Evolutionary conservation across 2,797 vertebrate genomes (phyloP), one percentile per base, ranked within the genome.

Genomic region (Petrocephalus sullivani): DNA sequence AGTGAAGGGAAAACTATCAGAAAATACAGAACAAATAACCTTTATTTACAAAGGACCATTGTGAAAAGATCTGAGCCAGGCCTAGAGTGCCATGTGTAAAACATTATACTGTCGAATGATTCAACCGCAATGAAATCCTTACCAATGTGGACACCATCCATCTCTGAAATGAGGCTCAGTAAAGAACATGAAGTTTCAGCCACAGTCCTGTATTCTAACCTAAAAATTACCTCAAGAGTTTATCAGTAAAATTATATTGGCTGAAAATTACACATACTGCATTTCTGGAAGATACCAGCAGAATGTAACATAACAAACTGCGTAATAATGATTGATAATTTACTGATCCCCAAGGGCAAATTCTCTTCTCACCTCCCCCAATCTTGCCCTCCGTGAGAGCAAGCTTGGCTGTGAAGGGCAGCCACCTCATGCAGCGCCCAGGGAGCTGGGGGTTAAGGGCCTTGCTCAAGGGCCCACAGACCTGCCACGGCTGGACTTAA

Each of bases 61-160:
- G 89, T 61, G 83, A 81, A 16, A 51, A 60, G 23, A 86, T 33
- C 64, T 58, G n/a, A 54, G 2, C 14, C 56, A 53, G 49, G 75
- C 58, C 58, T 67, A 85, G 6, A 85, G 10, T 23, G 53, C 84
- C 67, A 81, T 89, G 78, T 89, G 88, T 60, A 67, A 89, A 89
- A 49, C 56, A 64, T 82, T 88, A 86, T 5, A 85, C 60, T 75
- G 54, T 86, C 67, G 88, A 81, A 88, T 23, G 58, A 84, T 82
- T 87, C n/a, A 67, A 14, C 75, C 33, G 28, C 67, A 82, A 81
- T 89, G 84, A 89, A 87, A 58, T 23, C 88, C 51, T 89, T 58
- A 41, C 85, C 54, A 57, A 19, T 53, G 49, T 75, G 88, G 49
- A 60, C 14, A 46, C 61, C 21, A 10, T 87, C 46, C 46, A 60